Conservation (phyloP, 2,888 invertebrate species). For the Dugesia japonica region DNA sequence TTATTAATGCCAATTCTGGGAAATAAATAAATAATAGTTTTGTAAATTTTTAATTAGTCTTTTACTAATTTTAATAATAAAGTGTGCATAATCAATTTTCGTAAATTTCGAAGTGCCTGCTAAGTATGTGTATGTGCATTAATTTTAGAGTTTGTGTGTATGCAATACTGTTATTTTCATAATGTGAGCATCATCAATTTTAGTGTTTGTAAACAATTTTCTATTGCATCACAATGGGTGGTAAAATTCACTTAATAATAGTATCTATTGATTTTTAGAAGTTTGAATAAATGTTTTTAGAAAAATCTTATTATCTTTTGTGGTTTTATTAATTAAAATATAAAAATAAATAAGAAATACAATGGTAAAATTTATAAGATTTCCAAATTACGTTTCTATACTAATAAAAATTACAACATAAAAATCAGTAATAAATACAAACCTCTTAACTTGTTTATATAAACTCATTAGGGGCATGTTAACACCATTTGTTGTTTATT, state of each 20-base stretch:
- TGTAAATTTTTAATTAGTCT: not conserved
- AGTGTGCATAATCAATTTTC: not conserved
- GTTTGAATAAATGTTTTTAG: too few species aligned
- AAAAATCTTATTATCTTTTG: too few species aligned
- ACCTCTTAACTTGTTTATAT: slow-evolving; percentile 8
- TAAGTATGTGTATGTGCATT: too few species aligned
- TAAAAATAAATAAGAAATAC: too few species aligned
- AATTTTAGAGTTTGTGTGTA: too few species aligned
- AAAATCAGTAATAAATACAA: too few species aligned
- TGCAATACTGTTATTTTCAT: not conserved
- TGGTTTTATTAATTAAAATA: too few species aligned
- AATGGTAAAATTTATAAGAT: too few species aligned
- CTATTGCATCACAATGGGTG: not conserved
- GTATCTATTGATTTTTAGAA: too few species aligned
- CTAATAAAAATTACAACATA: too few species aligned
- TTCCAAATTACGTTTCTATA: too few species aligned
- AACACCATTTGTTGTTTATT: slow-evolving; percentile 16
- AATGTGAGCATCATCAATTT: not conserved
- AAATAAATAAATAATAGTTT: not conserved
- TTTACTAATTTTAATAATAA: not conserved
- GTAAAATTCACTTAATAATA: not conserved
- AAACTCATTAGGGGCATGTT: slow-evolving; percentile 9
- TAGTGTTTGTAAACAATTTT: not conserved
- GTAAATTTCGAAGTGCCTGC: not conserved
- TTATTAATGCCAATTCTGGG: not conserved